A percentile compares a stretch with the other conserved stretches of the same genome.
These are phyloP conservation scores for Psettodes erumei DNA, from an alignment of 2,113 vertebrate species.

Conservation along the genomic window DNA sequence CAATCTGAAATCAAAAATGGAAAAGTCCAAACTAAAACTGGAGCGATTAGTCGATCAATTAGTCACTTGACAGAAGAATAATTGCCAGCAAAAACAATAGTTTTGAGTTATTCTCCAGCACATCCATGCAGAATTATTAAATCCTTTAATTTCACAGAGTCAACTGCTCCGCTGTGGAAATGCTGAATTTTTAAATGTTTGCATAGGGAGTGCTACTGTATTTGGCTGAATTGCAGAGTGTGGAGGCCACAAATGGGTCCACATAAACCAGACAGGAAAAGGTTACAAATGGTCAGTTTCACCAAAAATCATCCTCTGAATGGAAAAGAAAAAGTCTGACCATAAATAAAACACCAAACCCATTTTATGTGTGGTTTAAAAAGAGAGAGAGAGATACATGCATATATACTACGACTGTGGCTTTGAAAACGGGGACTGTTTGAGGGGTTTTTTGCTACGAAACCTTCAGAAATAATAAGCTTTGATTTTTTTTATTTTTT, in stretches of 20 bases:
- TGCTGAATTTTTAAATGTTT: neutral
- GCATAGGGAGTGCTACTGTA: neutral
- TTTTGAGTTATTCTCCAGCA: too few relatives aligned
- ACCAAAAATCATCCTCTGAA: conserved; percentile 12
- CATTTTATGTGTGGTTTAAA: conserved; percentile 58
- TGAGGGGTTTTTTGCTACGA: conserved; percentile 50
- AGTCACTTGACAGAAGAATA: neutral
- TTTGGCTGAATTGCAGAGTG: neutral
- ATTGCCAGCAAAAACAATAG: neutral
- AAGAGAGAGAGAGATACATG: neutral
- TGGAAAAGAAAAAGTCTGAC: neutral
- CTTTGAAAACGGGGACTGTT: conserved; percentile 37
- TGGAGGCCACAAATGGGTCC: conserved; percentile 17
- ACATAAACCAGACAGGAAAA: conserved; percentile 2
- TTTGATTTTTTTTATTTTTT: too few relatives aligned
- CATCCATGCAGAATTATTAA: too few relatives aligned
- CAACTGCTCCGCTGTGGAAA: neutral
- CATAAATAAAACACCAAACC: conserved; percentile 6
- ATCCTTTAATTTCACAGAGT: too few relatives aligned
- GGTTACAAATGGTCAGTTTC: neutral
- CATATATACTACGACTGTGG: conserved; percentile 23
- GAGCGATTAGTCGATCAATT: neutral
- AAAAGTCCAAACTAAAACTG: neutral
- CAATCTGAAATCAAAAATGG: neutral
- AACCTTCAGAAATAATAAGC: conserved; percentile 57